Conservation (phyloP, 2,888 invertebrate genomes). For the Drosophila anomalata region DNA sequence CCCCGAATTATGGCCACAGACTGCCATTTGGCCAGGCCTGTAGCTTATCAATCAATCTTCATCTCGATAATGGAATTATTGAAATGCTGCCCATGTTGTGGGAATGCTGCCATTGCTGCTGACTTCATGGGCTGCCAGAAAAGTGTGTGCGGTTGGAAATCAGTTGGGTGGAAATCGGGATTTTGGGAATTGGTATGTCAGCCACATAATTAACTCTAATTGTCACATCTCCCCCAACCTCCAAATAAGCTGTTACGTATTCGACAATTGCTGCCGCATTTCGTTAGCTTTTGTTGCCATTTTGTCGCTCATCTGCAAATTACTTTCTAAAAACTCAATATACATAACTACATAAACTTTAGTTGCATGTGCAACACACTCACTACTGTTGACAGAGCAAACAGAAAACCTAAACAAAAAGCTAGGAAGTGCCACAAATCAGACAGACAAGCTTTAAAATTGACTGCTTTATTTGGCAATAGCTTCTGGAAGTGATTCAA, state of each 20-base stretch:
- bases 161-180: neutral
- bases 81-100: conserved; percentile 51
- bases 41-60: conserved; percentile 71
- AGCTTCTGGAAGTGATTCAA: conserved; percentile 32
- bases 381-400: conserved; percentile 2
- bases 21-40: conserved; percentile 34
- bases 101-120: neutral
- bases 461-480: conserved; percentile 26
- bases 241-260: conserved; percentile 58
- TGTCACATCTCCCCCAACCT: conserved; percentile 59
- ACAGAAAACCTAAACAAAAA: conserved; percentile 19
- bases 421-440: conserved; percentile 29
- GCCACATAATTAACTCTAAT: conserved; percentile 50
- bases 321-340: conserved; percentile 60
- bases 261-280: conserved; percentile 36
- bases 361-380: conserved; percentile 42
- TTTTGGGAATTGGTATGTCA: conserved; percentile 16
- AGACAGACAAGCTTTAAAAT: conserved; percentile 14
- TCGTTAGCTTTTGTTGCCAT: conserved; percentile 40
- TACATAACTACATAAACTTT: neutral
- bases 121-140: conserved; percentile 9
- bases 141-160: neutral
- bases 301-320: conserved; percentile 51
- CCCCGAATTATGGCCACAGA: conserved; percentile 30
- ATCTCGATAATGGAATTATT: conserved; percentile 79